A percentile compares a stretch with the other conserved stretches of the same genome.
Evolutionary conservation across 2,797 vertebrate genomes (phyloP).

Genomic region (Pampus argenteus): DNA sequence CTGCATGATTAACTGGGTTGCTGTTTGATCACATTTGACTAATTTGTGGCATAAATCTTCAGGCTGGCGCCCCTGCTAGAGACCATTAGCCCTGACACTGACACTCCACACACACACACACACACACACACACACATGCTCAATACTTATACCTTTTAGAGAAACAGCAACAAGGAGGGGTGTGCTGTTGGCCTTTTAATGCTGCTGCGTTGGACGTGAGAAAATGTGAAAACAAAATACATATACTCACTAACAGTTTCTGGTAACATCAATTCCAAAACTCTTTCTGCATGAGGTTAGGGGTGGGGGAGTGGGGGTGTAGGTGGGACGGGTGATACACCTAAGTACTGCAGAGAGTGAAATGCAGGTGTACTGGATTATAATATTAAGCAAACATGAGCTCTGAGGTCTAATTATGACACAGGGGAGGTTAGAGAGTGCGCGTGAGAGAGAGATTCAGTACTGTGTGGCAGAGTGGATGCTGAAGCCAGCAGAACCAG

Average conservation of each 20-base stretch:
- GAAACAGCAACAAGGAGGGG: constrained; percentile 31
- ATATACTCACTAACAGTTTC: constrained; percentile 47
- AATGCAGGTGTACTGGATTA: constrained; percentile 86
- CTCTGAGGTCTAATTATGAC: constrained; percentile 99
- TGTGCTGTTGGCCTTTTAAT: constrained; percentile 43
- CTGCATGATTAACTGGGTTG: constrained; percentile 88
- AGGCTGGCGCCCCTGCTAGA: constrained; percentile 79
- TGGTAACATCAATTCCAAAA: constrained; percentile 71
- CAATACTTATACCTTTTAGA: constrained; percentile 61
- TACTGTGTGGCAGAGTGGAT: constrained; percentile 86
- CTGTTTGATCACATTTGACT: constrained; percentile 94
- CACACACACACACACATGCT: constrained; percentile 25
- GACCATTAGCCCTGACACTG: constrained; percentile 82
- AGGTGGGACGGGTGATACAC: constrained; percentile 47
- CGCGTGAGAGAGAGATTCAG: constrained; percentile 68
- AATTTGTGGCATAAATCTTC: constrained; percentile 94
- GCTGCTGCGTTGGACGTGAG: constrained; percentile 34
- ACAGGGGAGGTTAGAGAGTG: constrained; percentile 90
- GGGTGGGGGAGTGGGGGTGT: constrained; percentile 34
- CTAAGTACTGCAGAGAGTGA: constrained; percentile 87
- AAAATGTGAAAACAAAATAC: constrained; percentile 56
- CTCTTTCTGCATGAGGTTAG: constrained; percentile 60
- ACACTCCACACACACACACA: constrained; percentile 73
- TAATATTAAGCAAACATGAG: constrained; percentile 92
- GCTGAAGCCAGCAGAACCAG: constrained; percentile 99